Conservation (phyloP, 2,797 vertebrate genomes). For the Danio albolineatus region DNA sequence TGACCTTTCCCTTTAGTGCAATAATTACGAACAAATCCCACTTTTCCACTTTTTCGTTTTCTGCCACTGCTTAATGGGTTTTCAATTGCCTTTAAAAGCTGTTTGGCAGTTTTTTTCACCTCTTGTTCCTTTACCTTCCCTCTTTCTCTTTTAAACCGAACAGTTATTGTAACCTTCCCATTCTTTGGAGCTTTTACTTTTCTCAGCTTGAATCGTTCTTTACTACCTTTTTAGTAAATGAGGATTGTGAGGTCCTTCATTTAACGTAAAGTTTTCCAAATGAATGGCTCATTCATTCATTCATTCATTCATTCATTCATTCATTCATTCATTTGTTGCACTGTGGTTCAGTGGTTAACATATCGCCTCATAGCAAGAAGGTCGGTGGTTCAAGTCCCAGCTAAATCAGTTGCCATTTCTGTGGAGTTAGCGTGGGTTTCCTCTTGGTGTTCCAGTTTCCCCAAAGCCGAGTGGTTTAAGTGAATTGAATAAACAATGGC, state of each 20-base stretch:
- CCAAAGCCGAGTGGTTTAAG: too few species aligned
- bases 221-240: background rate
- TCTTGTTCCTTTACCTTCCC: conserved; percentile 44
- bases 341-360: too few species aligned
- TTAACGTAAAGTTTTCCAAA: background rate
- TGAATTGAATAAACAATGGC: too few species aligned
- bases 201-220: conserved; percentile 4
- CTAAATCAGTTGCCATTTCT: too few species aligned
- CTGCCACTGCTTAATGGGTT: conserved; percentile 71
- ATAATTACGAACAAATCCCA: conserved; percentile 65
- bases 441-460: too few species aligned
- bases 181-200: background rate
- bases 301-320: too few species aligned
- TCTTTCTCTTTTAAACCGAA: conserved; percentile 61
- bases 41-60: conserved; percentile 59
- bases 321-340: too few species aligned
- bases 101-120: conserved; percentile 59
- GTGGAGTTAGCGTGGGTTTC: too few species aligned
- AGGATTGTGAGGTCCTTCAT: background rate
- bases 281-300: background rate
- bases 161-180: background rate
- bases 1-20: conserved; percentile 55
- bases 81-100: conserved; percentile 73
- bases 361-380: too few species aligned
- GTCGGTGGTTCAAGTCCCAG: too few species aligned